Conservation (phyloP, 2,797 vertebrate genomes). For the Melanotaenia maccullochi region DNA sequence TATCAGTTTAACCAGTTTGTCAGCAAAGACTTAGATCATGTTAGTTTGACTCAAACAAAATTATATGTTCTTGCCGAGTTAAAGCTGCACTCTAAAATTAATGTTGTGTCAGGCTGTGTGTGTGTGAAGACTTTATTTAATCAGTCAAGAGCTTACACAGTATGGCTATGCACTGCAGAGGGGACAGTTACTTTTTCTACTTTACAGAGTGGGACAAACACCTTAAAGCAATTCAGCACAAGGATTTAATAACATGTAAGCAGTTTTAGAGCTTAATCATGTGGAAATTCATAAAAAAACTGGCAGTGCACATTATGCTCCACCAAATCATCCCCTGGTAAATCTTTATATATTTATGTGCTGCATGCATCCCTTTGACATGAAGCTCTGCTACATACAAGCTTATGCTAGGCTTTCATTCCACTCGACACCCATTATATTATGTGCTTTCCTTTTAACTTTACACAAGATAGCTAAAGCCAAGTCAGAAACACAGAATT, state of each 20-base stretch:
- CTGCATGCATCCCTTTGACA: not conserved
- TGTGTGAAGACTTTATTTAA: conserved; percentile 8
- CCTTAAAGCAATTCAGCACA: not conserved
- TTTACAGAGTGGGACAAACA: conserved; percentile 10
- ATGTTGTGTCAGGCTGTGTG: not conserved
- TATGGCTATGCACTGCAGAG: conserved; percentile 6
- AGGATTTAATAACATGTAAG: not conserved
- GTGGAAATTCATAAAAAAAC: not conserved
- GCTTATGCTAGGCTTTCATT: too few relatives aligned
- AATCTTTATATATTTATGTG: not conserved
- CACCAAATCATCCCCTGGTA: not conserved
- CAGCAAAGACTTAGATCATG: not conserved
- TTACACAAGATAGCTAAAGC: not conserved
- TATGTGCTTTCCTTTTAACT: too few relatives aligned
- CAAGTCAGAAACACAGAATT: not conserved
- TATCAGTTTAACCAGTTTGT: not conserved
- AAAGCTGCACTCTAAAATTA: too few relatives aligned
- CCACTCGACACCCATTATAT: too few relatives aligned
- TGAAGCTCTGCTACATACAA: too few relatives aligned
- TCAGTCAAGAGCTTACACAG: conserved; percentile 5
- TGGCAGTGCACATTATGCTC: not conserved
- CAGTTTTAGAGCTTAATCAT: not conserved
- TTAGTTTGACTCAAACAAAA: not conserved
- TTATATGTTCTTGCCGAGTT: too few relatives aligned
- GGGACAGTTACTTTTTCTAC: conserved; percentile 3